Evolutionary conservation across 2,888 invertebrate species (phyloP), one percentile per base, ranked within the genome.

Genomic region (Disparrhopalites patrizii): DNA sequence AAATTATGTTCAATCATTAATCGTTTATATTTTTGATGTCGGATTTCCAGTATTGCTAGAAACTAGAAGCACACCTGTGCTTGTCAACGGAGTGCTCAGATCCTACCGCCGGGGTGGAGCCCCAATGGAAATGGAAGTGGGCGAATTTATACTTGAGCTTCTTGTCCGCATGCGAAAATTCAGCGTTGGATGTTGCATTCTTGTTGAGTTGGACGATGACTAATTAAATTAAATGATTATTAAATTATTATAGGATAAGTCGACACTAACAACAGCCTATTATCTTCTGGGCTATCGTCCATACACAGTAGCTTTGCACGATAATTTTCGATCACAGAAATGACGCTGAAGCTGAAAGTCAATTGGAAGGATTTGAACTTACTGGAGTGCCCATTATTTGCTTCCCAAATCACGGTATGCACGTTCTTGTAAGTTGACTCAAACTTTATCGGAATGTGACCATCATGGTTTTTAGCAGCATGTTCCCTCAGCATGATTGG

Each of bases 381-480:
- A 74, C 74, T 51, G 38, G 74, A 72, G 25, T 75, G 74, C 30
- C 74, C 74, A 68, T 75, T 75, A 54, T 75, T 75, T n/a, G n/a
- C n/a, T n/a, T n/a, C n/a, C n/a, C n/a, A n/a, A n/a, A n/a, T n/a
- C n/a, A n/a, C n/a, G n/a, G n/a, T n/a, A n/a, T n/a, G n/a, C n/a
- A n/a, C n/a, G n/a, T n/a, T n/a, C n/a, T n/a, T n/a, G n/a, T n/a
- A n/a, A n/a, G n/a, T n/a, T n/a, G n/a, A n/a, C n/a, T n/a, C n/a
- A n/a, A n/a, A n/a, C n/a, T n/a, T n/a, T n/a, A n/a, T n/a, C n/a
- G n/a, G n/a, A n/a, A n/a, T n/a, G n/a, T n/a, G n/a, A n/a, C n/a
- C n/a, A n/a, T n/a, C n/a, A n/a, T n/a, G n/a, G n/a, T n/a, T n/a
- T n/a, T n/a, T n/a, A n/a, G n/a, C n/a, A n/a, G n/a, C n/a, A n/a